A percentile compares a stretch with the other conserved stretches of the same genome.
These are phyloP conservation scores for Machimus atricapillus DNA, from an alignment of 2,888 invertebrate species.

Conservation along the genomic window DNA sequence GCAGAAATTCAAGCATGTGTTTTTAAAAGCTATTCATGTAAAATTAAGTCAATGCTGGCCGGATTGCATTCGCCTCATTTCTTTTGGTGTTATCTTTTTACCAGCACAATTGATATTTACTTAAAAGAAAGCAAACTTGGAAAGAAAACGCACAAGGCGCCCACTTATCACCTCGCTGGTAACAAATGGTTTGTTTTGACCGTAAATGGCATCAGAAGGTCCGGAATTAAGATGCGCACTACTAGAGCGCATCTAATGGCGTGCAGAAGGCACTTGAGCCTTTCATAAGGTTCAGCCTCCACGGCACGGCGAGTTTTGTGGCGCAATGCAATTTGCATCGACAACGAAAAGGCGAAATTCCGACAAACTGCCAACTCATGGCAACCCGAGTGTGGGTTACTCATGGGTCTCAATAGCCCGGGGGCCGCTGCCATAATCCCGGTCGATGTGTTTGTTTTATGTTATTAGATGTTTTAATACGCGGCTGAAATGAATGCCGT, in stretches of 20 bases:
- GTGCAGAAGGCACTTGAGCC: neutral
- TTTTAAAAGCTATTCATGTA: too few relatives aligned
- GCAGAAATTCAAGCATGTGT: too few relatives aligned
- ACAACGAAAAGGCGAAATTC: neutral
- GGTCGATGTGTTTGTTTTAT: conserved; percentile 39
- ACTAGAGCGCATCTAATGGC: neutral
- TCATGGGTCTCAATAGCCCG: neutral
- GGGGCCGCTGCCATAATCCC: neutral
- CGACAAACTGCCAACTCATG: neutral
- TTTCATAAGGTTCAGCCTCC: neutral
- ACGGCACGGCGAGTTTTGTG: neutral
- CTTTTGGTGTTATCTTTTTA: neutral
- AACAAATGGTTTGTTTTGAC: neutral
- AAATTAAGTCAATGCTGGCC: too few relatives aligned
- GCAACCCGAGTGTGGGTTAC: neutral
- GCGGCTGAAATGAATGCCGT: conserved; percentile 51
- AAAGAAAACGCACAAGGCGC: neutral
- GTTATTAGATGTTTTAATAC: conserved; percentile 47
- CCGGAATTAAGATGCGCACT: neutral
- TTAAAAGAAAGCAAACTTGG: neutral
- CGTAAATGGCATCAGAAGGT: neutral
- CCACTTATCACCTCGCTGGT: neutral
- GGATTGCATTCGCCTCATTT: too few relatives aligned
- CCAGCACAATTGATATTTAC: neutral
- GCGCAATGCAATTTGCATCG: neutral